Percentiles rank a stretch among this genome's conserved stretches.
Evolutionary conservation across 2,797 vertebrate species (phyloP).

Genomic region (Pseudomugil gertrudae): DNA sequence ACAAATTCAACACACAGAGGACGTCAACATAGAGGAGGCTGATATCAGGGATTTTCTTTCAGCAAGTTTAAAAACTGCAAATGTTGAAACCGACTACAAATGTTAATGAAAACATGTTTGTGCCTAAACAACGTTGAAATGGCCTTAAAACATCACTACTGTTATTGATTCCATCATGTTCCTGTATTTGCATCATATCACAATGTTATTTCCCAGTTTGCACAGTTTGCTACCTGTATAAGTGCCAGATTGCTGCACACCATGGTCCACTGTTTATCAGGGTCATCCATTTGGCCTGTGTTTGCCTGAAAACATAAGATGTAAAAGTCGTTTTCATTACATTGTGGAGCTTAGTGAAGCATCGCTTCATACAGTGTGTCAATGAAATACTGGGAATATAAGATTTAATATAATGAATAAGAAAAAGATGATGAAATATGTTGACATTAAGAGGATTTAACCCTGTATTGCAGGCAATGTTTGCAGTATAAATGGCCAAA

Average conservation of each 20-base stretch:
- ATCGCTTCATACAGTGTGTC: too few species aligned
- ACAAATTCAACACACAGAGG: not conserved
- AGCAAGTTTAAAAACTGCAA: not conserved
- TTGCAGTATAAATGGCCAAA: too few species aligned
- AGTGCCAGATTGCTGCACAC: conserved; percentile 93
- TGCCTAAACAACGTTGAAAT: too few species aligned
- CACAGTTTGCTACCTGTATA: conserved; percentile 87
- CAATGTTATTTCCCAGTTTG: not conserved
- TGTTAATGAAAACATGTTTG: too few species aligned
- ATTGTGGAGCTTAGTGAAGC: too few species aligned
- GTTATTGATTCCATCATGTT: not conserved
- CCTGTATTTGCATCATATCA: not conserved
- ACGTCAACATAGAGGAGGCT: not conserved
- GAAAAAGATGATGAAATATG: too few species aligned
- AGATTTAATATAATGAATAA: too few species aligned
- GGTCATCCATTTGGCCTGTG: conserved; percentile 93
- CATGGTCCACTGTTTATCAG: conserved; percentile 89
- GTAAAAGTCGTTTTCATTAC: not conserved
- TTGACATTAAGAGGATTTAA: too few species aligned
- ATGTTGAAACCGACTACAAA: not conserved
- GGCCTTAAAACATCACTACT: too few species aligned
- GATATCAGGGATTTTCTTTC: not conserved
- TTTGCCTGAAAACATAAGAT: conserved; percentile 84
- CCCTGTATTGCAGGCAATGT: too few species aligned
- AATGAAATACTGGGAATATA: too few species aligned